Base-by-base conservation (phyloP, 2,888 invertebrate species). In the Callimorpha dominula region DNA sequence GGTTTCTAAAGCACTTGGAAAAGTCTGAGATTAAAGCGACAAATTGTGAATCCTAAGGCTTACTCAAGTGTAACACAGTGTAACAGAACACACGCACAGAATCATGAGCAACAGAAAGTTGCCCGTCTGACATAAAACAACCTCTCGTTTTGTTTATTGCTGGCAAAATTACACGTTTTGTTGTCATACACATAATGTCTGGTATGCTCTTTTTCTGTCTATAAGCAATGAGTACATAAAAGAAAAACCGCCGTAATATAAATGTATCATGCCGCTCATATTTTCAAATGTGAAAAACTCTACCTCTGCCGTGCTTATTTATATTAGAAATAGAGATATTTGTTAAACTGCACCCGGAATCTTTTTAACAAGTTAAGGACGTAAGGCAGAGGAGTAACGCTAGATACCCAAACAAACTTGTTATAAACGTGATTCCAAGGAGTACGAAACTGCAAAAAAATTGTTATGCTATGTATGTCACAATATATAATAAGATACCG, bases 171-270 rank as follows among this genome's bases (percentile, higher is more conserved):
- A 54, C 12, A 65, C 14, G 65, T 65, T 65, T 31, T 46, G 15
- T 71, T 71, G 50, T 66, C 65, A 60, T 60, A 60, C 46, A 68
- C 17, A 20, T 46, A 40, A 57, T 65, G 0, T 65, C 17, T 31
- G 57, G 2, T 17, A 57, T 54, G 54, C 12, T 20, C 20, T 20
- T 57, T 54, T 57, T 20, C 20, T 57, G 20, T 57, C 4, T 57
- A 12, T 1, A 57, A 57, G 57, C 20, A 12, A 57, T 57, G 20
- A 20, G 12, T 57, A 20, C 20, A 20, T 20, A n/a, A 57, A 9
- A 20, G 20, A 20, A 4, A 57, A n/a, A 17, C 31, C 31, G 2
- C 31, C 31, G 31, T 31, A 31, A 31, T 31, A 17, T 7, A 20
- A 57, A 57, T 57, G 0, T 20, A 57, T 4, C 11, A 12, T 12